These are phyloP conservation scores for Monopterus albus DNA, from an alignment of 2,113 vertebrate species.

Conservation along the genomic window DNA sequence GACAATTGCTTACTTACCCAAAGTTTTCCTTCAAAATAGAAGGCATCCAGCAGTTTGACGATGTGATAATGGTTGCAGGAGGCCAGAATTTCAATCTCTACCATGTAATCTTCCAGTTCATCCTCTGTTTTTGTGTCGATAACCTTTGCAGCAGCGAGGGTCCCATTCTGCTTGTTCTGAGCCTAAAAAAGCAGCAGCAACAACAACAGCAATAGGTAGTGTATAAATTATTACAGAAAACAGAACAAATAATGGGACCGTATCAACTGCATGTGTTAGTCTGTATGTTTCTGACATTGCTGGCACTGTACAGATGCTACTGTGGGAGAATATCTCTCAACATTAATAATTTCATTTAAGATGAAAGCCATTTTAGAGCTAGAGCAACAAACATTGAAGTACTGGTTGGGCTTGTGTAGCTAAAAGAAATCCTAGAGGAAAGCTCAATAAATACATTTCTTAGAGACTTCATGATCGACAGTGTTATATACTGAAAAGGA, in stretches of 20 bases:
- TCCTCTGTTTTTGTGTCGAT: conserved; percentile 99
- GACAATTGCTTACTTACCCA: conserved; percentile 86
- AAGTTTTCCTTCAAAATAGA: conserved; percentile 96
- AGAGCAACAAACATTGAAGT: background rate
- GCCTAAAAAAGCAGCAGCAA: conserved; percentile 82
- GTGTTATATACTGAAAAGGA: conserved; percentile 35
- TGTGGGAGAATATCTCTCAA: conserved; percentile 10
- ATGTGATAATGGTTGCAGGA: conserved; percentile 97
- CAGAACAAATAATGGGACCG: background rate
- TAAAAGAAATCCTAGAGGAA: background rate
- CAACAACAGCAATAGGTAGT: background rate
- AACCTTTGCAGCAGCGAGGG: conserved; percentile 97
- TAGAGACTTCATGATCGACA: background rate
- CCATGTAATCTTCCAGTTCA: conserved; percentile 99
- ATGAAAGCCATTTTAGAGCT: conserved; percentile 14
- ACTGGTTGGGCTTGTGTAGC: conserved; percentile 6
- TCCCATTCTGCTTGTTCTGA: conserved; percentile 95
- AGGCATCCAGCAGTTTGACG: conserved; percentile 97
- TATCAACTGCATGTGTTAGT: background rate
- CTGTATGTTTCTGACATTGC: background rate
- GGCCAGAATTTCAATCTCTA: conserved; percentile 98
- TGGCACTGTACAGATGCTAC: background rate
- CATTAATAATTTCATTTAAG: conserved; percentile 14
- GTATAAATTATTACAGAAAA: background rate
- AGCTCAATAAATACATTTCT: conserved; percentile 27